Base-by-base conservation (phyloP, 2,888 invertebrate genomes). In the Campoletis raptor region DNA sequence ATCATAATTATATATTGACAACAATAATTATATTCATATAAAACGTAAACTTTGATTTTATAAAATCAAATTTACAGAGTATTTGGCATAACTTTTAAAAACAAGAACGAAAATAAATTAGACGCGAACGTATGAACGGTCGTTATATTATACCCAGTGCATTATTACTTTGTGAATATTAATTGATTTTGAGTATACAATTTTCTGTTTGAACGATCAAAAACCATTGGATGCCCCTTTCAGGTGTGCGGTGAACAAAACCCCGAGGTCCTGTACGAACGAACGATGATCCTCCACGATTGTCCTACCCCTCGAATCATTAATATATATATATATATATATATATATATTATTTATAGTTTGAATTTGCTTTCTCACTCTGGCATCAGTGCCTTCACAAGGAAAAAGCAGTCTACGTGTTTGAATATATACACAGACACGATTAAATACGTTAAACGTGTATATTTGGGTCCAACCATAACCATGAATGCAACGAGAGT, bases 181-280 rank as follows among this genome's bases (percentile, higher is more conserved):
- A 94, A 94, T 94, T 94, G 92, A 93, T 93, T 92, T 92, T 89
- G 91, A 92, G 93, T 93, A 93, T 91, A 92, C 91, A 93, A 94
- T 94, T 94, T 94, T 94, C 94, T 92, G 92, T 92, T 88, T 90
- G 92, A 93, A 89, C 91, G 93, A 94, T 94, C 94, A 94, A 94
- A 94, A 92, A 92, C 82, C 88, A 85, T 86, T 83, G 36, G 74
- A 76, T 81, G 81, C 48, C 48, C 57, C 70, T 85, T 85, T 74
- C 81, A 80, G 74, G 69, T 81, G 61, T 37, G 10, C 64, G 45
- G 42, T 30, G 72, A 61, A 30, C 18, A 64, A 45, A 45, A 36
- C 69, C 70, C 48, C 72, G 52, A 45, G 36, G 30, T n/a, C 64
- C 61, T 24, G 42, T 64, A 36, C 48, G 8, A 9, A 42, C 61